phyloP scores from a whole-genome alignment of 2,113 vertebrate genomes.

The Anarrhichthys ocellatus region DNA sequence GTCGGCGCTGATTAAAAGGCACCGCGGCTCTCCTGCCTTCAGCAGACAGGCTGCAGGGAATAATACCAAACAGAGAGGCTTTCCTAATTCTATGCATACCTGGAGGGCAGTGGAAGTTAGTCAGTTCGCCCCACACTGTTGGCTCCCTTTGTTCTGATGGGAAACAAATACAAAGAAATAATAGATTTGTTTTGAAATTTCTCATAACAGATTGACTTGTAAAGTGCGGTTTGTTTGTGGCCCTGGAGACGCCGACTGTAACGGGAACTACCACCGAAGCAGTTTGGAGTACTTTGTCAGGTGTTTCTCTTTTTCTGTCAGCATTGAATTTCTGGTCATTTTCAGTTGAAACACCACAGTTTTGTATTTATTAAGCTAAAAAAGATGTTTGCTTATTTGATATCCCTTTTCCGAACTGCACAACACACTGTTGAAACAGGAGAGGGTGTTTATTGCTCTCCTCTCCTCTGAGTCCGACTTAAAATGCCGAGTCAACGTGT shows the following conservation, averaged over 20 bases:
- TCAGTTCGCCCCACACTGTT: slow-evolving; percentile 58
- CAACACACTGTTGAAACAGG: neutral
- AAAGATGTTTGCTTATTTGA: neutral
- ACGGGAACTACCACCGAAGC: neutral
- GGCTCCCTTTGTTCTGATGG: slow-evolving; percentile 45
- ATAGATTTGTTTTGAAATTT: slow-evolving; percentile 10
- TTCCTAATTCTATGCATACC: slow-evolving; percentile 77
- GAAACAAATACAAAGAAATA: slow-evolving; percentile 35
- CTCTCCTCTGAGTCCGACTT: too few relatives aligned
- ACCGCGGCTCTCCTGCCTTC: slow-evolving; percentile 54
- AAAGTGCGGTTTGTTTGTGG: neutral
- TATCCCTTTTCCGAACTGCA: neutral
- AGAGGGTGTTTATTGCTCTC: neutral
- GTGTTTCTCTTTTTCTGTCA: neutral
- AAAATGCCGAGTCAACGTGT: neutral
- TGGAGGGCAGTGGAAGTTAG: slow-evolving; percentile 67
- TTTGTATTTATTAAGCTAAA: neutral
- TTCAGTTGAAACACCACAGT: neutral
- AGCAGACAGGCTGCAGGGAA: slow-evolving; percentile 63
- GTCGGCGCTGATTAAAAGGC: slow-evolving; percentile 77
- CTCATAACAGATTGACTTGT: neutral
- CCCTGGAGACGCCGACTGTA: neutral
- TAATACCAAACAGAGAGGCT: slow-evolving; percentile 64
- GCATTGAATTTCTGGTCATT: neutral
- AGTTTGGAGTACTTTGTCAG: neutral